These are phyloP conservation scores for Epinephelus coioides DNA, from an alignment of 2,797 vertebrate genomes.

Conservation along the genomic window DNA sequence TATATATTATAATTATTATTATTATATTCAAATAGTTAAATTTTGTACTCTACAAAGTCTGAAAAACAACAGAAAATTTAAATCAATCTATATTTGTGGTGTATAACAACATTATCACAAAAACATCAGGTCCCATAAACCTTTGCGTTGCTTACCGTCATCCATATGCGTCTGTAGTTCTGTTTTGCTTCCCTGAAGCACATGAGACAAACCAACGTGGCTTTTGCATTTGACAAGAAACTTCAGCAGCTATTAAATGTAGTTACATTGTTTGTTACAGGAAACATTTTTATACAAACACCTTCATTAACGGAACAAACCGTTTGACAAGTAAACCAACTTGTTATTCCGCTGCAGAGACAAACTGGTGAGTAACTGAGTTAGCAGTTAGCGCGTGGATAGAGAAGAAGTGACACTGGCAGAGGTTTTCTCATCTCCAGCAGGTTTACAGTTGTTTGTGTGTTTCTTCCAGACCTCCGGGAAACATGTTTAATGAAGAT, in stretches of 20 bases:
- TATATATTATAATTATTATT: no score
- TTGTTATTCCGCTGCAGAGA: not conserved
- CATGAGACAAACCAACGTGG: conserved; percentile 69
- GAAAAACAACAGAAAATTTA: not conserved
- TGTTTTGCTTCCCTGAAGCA: conserved; percentile 64
- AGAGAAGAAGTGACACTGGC: not conserved
- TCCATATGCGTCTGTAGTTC: conserved; percentile 51
- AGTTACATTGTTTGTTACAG: not conserved
- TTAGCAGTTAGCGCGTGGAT: not conserved
- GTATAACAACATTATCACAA: rapidly evolving
- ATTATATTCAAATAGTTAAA: no score
- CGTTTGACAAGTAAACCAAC: not conserved
- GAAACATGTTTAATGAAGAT: conserved; percentile 85
- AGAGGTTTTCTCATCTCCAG: not conserved
- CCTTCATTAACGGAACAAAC: not conserved
- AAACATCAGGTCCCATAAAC: conserved; percentile 58
- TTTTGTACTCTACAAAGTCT: not conserved
- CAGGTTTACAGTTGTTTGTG: not conserved
- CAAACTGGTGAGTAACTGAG: conserved; percentile 1
- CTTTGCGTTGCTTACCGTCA: conserved; percentile 51
- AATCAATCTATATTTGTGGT: not conserved
- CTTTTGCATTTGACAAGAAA: not conserved
- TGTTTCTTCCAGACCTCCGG: not conserved
- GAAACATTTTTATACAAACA: not conserved
- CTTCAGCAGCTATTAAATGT: not conserved